Base-by-base conservation (phyloP, 2,113 vertebrate genomes). In the Tetrao urogallus region DNA sequence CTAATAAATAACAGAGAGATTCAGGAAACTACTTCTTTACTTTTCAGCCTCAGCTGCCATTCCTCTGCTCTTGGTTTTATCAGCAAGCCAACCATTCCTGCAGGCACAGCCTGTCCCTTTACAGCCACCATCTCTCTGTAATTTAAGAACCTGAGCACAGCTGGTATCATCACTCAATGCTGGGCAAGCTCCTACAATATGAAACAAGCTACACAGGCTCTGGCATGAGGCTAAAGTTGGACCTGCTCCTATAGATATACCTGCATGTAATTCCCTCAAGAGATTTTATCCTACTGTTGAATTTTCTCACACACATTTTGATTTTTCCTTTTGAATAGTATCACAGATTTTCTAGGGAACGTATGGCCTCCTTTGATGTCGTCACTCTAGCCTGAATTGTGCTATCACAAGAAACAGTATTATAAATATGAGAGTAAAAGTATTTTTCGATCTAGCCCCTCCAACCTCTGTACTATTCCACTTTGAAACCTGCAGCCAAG, bases 91-190 rank as follows among this genome's bases (percentile, higher is more conserved):
- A 5, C 13, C 48, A 48, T 47, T 91, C 80, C 58, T 38, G 57
- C 79, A 67, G 57, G 48, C 54, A 54, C 1, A 0, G 14, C 7
- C 28, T 89, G 79, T 86, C 73, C 61, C 65, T 77, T 57, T 30
- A 71, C 19, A 66, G 90, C 65, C 73, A 54, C 76, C 86, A 32
- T 34, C 1, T 4, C 30, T 40, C 58, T 94, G 95, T 94, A 95
- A 97, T 69, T 75, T n/a, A 48, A 91, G 89, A 94, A 65, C 40
- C 30, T 18, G 40, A 70, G 66, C 76, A 54, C 91, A 95, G 93
- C 82, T 91, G 93, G 85, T 81, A 54, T 83, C 58, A 76, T 96
- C 91, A 86, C 61, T 97, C 96, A 94, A 28, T 69, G 32, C 43
- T 88, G 56, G 0, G 0, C 82, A 90, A 81, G 72, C 13, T 38